A percentile compares a stretch with the other conserved stretches of the same genome.
These are phyloP conservation scores for Microctonus hyperodae DNA, from an alignment of 2,888 invertebrate species.

Conservation along the genomic window DNA sequence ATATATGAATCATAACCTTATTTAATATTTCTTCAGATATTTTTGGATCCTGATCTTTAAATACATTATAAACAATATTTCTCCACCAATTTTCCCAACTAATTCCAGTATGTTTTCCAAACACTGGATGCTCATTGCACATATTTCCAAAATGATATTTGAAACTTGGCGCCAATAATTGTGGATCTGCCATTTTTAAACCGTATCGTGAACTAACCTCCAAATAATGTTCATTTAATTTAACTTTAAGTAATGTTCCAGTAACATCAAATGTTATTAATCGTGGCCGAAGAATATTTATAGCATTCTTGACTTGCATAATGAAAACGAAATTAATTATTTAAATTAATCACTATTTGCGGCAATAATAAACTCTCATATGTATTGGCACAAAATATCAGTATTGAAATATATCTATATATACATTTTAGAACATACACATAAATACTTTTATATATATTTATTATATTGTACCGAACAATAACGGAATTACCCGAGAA, in stretches of 20 bases:
- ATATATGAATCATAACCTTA: slow-evolving; percentile 45
- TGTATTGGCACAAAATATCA: too few relatives aligned
- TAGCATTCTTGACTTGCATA: slow-evolving; percentile 37
- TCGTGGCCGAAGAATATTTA: slow-evolving; percentile 66
- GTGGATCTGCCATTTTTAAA: slow-evolving; percentile 67
- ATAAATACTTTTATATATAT: too few relatives aligned
- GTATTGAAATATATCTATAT: too few relatives aligned
- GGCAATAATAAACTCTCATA: too few relatives aligned
- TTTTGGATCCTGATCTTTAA: slow-evolving; percentile 65
- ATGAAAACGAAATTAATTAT: neutral
- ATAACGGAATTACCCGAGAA: neutral
- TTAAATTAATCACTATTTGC: too few relatives aligned
- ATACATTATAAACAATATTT: slow-evolving; percentile 71
- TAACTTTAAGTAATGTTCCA: slow-evolving; percentile 74
- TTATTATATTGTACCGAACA: too few relatives aligned
- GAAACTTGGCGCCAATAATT: slow-evolving; percentile 70
- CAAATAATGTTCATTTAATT: slow-evolving; percentile 69
- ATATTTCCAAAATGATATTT: slow-evolving; percentile 71
- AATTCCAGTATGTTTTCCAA: slow-evolving; percentile 73
- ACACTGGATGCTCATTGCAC: slow-evolving; percentile 79
- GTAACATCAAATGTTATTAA: slow-evolving; percentile 89
- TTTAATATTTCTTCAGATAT: slow-evolving; percentile 49
- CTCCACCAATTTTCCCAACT: slow-evolving; percentile 88
- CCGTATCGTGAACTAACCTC: slow-evolving; percentile 76
- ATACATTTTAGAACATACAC: too few relatives aligned